Evolutionary conservation across 2,113 vertebrate species (phyloP).

Genomic region (Archocentrus centrarchus): DNA sequence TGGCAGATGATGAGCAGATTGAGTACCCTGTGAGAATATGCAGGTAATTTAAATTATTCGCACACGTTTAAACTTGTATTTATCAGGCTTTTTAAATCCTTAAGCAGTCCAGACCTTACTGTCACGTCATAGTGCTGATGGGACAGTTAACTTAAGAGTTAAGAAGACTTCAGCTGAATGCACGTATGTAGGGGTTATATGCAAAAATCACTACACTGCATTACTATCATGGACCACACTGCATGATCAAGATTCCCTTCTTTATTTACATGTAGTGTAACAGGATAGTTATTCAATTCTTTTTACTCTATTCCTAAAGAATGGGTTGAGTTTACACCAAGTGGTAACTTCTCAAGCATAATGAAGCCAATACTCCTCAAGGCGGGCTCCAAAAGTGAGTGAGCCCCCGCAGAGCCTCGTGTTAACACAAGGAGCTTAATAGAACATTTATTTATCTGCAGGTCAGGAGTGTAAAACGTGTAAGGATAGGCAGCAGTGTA

Average conservation of each 20-base stretch:
- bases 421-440: background rate
- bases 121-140: background rate
- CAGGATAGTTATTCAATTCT: no score
- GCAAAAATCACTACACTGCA: no score
- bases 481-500: background rate
- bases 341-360: background rate
- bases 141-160: background rate
- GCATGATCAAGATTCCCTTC: no score
- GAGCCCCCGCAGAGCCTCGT: fast-evolving
- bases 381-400: fast-evolving
- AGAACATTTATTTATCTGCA: background rate
- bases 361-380: background rate
- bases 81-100: background rate
- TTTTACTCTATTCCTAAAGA: background rate
- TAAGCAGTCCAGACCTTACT: background rate
- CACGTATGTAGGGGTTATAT: no score
- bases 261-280: no score
- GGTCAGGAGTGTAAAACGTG: background rate
- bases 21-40: background rate
- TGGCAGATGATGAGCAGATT: background rate
- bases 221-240: no score
- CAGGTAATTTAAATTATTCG: background rate
- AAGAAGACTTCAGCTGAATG: no score
- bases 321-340: background rate
- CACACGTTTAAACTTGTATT: fast-evolving